phyloP scores from a whole-genome alignment of 2,113 vertebrate genomes.

The Pachycephala philippinensis region DNA sequence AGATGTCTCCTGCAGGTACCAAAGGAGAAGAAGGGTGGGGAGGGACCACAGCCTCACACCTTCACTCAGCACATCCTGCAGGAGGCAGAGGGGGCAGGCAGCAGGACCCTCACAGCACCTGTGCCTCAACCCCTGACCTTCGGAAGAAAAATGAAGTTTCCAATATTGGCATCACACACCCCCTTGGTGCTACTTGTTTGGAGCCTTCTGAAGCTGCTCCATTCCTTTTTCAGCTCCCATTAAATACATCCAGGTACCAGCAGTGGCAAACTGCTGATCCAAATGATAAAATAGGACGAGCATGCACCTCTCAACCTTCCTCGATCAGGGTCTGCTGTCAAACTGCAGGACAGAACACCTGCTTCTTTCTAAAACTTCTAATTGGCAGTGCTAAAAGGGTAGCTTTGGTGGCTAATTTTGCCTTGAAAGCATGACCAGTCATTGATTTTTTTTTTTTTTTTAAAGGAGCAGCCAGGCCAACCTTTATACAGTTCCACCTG shows the following conservation, averaged over 20 bases:
- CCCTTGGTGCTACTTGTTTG: background rate
- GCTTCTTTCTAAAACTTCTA: background rate
- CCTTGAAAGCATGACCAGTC: background rate
- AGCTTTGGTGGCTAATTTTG: background rate
- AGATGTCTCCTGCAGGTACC: background rate
- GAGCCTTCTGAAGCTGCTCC: background rate
- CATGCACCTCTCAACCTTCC: accelerated
- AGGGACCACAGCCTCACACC: background rate
- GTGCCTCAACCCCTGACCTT: background rate
- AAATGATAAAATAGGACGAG: background rate
- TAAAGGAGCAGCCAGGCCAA: background rate
- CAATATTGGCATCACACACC: background rate
- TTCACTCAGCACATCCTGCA: background rate
- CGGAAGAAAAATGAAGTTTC: background rate
- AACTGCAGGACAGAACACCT: background rate
- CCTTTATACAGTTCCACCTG: background rate
- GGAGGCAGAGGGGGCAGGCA: background rate
- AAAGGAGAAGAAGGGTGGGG: background rate
- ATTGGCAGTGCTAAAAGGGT: background rate
- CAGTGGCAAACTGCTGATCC: background rate
- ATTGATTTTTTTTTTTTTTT: background rate
- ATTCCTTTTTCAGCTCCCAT: background rate
- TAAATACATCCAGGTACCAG: background rate
- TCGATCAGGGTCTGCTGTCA: background rate
- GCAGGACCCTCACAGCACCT: background rate